Conservation (phyloP, 2,888 invertebrate genomes). For the Diplolepis rosae region DNA sequence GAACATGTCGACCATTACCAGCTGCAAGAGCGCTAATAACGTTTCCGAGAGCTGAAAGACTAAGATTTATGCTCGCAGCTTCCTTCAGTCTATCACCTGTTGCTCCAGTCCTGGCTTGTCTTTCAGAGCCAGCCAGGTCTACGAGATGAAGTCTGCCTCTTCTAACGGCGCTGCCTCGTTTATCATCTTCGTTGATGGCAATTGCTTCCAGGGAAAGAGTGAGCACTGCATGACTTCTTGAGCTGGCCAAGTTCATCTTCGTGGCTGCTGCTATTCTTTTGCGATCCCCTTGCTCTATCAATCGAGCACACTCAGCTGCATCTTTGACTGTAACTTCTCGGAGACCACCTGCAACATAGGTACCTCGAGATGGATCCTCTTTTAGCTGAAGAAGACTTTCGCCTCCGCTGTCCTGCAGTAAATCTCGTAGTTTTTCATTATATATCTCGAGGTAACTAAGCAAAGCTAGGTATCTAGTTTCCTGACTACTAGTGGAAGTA, state of each 20-base stretch:
- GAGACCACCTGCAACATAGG: constrained; percentile 78
- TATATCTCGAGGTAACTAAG: constrained; percentile 90
- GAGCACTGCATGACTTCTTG: constrained; percentile 91
- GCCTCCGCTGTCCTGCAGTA: constrained; percentile 77
- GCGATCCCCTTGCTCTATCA: constrained; percentile 85
- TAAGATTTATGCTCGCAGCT: constrained; percentile 92
- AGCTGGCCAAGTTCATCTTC: constrained; percentile 91
- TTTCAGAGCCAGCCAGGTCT: constrained; percentile 91
- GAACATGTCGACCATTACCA: constrained; percentile 83
- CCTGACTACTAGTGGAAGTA: constrained; percentile 81
- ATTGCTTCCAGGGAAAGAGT: constrained; percentile 90
- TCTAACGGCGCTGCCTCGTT: constrained; percentile 75
- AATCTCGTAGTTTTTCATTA: constrained; percentile 86
- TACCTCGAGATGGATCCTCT: constrained; percentile 76
- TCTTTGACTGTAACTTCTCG: constrained; percentile 79
- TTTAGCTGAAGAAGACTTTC: constrained; percentile 62
- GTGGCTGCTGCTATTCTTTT: constrained; percentile 90
- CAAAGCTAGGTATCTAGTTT: constrained; percentile 80
- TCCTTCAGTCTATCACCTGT: constrained; percentile 90
- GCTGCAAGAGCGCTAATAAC: constrained; percentile 91
- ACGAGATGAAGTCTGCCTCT: constrained; percentile 89
- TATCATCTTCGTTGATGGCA: constrained; percentile 72
- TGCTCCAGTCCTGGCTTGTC: constrained; percentile 89
- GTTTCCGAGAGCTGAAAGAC: constrained; percentile 90
- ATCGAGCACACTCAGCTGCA: constrained; percentile 83